Conservation (phyloP, 2,888 invertebrate genomes). For the Alentia gelatinosa region DNA sequence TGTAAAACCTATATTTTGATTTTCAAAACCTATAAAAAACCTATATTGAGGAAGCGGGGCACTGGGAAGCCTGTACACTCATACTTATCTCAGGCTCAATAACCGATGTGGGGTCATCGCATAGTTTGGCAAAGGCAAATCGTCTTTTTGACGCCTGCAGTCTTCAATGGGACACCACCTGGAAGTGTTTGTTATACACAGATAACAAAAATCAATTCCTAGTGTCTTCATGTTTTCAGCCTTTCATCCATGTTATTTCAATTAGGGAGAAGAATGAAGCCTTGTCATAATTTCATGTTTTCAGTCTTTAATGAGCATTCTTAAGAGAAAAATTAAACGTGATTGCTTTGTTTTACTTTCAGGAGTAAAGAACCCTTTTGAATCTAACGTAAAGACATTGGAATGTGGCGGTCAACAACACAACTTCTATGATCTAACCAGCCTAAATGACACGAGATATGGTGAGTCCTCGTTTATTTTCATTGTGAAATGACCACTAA, state of each 20-base stretch:
- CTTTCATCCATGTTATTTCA: background rate
- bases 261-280: background rate
- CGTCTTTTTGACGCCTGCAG: no score
- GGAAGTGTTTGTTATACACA: no score
- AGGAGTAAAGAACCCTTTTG: conserved; percentile 69
- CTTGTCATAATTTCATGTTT: background rate
- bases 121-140: no score
- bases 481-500: no score
- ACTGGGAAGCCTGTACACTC: no score
- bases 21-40: no score
- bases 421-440: conserved; percentile 89
- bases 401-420: conserved; percentile 83
- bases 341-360: conserved; percentile 39
- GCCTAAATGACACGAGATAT: conserved; percentile 88
- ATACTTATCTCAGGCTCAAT: no score
- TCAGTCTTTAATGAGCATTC: background rate
- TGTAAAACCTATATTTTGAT: no score
- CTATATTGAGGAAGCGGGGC: no score
- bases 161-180: no score
- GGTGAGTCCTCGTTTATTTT: conserved; percentile 85
- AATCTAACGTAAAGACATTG: conserved; percentile 65
- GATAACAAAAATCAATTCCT: background rate
- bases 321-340: background rate
- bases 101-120: no score
- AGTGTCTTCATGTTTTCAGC: background rate